phyloP scores from a whole-genome alignment of 2,113 vertebrate genomes.

The Malurus elegans region DNA sequence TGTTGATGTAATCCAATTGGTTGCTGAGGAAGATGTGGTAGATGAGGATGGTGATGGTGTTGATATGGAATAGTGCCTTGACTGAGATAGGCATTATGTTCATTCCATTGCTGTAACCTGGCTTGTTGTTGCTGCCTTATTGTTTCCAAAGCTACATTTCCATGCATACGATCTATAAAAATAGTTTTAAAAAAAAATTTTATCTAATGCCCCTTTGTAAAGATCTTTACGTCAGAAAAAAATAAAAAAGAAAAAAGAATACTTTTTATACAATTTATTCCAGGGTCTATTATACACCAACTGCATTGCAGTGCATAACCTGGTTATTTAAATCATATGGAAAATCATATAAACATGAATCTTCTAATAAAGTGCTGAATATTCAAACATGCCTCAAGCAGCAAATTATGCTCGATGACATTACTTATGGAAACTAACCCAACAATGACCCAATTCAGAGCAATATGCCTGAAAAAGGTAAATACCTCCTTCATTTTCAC shows the following conservation, averaged over 20 bases:
- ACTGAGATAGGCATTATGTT: constrained; percentile 85
- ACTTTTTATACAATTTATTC: constrained; percentile 56
- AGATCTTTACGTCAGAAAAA: constrained; percentile 23
- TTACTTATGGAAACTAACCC: constrained; percentile 52
- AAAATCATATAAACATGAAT: constrained; percentile 61
- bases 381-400: constrained; percentile 48
- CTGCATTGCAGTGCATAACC: constrained; percentile 48
- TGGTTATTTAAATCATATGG: constrained; percentile 48
- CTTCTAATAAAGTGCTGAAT: constrained; percentile 55
- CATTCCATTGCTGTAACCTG: constrained; percentile 91
- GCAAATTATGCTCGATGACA: constrained; percentile 35
- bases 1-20: constrained; percentile 87
- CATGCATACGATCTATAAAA: constrained; percentile 82
- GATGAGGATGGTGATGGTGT: constrained; percentile 84
- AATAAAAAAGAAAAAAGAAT: constrained; percentile 11
- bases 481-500: constrained; percentile 36
- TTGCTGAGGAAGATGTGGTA: constrained; percentile 88
- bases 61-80: constrained; percentile 86
- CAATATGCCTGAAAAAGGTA: constrained; percentile 29
- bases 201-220: constrained; percentile 41
- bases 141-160: constrained; percentile 85
- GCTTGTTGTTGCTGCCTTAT: constrained; percentile 87
- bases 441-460: constrained; percentile 40
- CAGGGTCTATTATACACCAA: constrained; percentile 46
- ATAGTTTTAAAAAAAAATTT: constrained; percentile 19